A percentile compares a stretch with the other conserved stretches of the same genome.
Conservation (phyloP, 1,140 invertebrate species). For the Pygmarrhopalites habei region DNA sequence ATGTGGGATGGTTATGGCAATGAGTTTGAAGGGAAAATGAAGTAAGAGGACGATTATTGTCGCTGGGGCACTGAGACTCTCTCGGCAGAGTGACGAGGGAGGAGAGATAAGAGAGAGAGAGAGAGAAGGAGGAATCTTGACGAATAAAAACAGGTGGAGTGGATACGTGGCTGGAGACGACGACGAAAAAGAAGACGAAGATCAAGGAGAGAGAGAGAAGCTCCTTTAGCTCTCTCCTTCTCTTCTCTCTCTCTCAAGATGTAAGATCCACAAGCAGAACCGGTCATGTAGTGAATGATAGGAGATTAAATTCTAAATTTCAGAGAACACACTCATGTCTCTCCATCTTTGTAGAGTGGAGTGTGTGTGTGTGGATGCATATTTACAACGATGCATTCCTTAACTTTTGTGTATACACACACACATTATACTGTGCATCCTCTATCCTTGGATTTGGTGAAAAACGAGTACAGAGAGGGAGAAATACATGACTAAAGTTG, state of each 20-base stretch:
- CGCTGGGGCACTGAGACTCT: conserved; percentile 19
- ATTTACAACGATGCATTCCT: not conserved
- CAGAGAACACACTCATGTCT: conserved; percentile 16
- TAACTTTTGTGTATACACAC: not conserved
- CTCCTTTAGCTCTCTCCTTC: too few relatives aligned
- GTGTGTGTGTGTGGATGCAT: not conserved
- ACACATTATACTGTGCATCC: too few relatives aligned
- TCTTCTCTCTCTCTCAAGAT: too few relatives aligned
- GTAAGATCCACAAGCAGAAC: conserved; percentile 24
- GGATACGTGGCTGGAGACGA: conserved; percentile 6
- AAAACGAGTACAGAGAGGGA: too few relatives aligned
- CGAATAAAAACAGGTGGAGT: conserved; percentile 29
- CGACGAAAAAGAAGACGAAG: conserved; percentile 2
- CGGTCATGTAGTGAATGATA: conserved; percentile 28
- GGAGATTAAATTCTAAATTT: conserved; percentile 29
- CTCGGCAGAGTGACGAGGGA: conserved; percentile 4
- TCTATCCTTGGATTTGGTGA: too few relatives aligned
- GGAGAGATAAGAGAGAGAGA: conserved; percentile 13
- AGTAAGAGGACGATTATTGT: conserved; percentile 17
- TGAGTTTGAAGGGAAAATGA: not conserved
- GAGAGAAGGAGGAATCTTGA: conserved; percentile 5
- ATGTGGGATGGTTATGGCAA: too few relatives aligned
- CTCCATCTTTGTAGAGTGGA: not conserved
- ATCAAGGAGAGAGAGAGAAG: not conserved
- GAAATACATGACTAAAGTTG: too few relatives aligned